Evolutionary conservation across 2,797 vertebrate genomes (phyloP).

Genomic region (Pipistrellus nathusii): DNA sequence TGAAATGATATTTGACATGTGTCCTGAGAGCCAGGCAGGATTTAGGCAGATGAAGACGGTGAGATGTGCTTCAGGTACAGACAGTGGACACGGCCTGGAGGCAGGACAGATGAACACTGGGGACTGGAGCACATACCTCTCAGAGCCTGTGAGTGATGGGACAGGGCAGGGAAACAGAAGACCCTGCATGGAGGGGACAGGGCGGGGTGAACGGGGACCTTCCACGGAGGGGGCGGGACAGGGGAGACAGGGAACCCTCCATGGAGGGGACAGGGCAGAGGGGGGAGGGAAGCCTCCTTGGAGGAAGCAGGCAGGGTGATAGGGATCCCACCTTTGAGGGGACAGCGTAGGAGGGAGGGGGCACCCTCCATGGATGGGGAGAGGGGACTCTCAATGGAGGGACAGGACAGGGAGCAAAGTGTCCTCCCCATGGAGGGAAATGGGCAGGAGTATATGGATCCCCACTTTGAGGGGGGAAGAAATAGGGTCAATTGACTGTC

Average conservation of each 20-base stretch:
- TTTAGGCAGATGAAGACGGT: no score
- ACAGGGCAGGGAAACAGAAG: no score
- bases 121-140: no score
- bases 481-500: no score
- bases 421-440: not conserved
- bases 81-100: no score
- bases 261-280: not conserved
- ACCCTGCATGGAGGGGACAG: not conserved
- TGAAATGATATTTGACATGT: constrained; percentile 62
- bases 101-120: no score
- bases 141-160: no score
- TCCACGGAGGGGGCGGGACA: not conserved
- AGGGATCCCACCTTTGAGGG: not conserved
- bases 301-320: not conserved
- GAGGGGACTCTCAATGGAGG: not conserved
- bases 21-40: no score
- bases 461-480: not conserved
- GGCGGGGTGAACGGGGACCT: accelerated
- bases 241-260: not conserved
- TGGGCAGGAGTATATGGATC: not conserved
- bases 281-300: not conserved
- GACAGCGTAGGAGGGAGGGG: not conserved
- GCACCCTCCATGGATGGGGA: not conserved
- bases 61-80: no score
- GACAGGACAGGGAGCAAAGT: not conserved